These are phyloP conservation scores for Clinocottus analis DNA, from an alignment of 2,113 vertebrate genomes.

Conservation along the genomic window DNA sequence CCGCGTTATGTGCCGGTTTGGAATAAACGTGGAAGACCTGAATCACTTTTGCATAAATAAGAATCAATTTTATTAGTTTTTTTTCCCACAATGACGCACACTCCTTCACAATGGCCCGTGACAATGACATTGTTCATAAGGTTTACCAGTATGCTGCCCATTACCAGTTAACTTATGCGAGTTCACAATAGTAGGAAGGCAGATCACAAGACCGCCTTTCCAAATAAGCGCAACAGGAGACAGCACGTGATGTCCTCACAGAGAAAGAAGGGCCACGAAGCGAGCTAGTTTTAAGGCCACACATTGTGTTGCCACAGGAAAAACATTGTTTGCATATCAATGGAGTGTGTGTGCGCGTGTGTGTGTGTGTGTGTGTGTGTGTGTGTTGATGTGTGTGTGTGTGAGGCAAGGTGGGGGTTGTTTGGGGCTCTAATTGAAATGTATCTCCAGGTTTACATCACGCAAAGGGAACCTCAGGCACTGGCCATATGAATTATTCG, in stretches of 20 bases:
- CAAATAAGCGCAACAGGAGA: constrained; percentile 77
- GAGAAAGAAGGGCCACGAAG: constrained; percentile 59
- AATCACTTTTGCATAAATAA: constrained; percentile 28
- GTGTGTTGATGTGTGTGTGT: neutral
- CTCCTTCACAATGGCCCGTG: constrained; percentile 52
- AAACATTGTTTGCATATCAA: constrained; percentile 81
- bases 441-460: constrained; percentile 61
- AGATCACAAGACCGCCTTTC: constrained; percentile 71
- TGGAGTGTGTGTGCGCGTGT: constrained; percentile 44
- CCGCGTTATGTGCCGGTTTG: neutral
- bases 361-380: constrained; percentile 26
- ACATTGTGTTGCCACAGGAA: constrained; percentile 80
- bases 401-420: constrained; percentile 5
- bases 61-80: constrained; percentile 15
- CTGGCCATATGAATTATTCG: constrained; percentile 28
- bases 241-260: constrained; percentile 71
- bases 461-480: constrained; percentile 5
- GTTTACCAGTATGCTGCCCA: constrained; percentile 55
- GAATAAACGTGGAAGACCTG: constrained; percentile 1
- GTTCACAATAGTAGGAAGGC: constrained; percentile 73
- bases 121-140: constrained; percentile 53
- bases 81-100: constrained; percentile 28
- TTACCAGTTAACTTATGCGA: constrained; percentile 66
- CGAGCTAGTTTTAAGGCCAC: constrained; percentile 71
- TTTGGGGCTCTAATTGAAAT: constrained; percentile 64